Percentiles rank a stretch among this genome's conserved stretches.
Conservation (phyloP, 2,797 vertebrate species). For the Sebastes oblongus region DNA sequence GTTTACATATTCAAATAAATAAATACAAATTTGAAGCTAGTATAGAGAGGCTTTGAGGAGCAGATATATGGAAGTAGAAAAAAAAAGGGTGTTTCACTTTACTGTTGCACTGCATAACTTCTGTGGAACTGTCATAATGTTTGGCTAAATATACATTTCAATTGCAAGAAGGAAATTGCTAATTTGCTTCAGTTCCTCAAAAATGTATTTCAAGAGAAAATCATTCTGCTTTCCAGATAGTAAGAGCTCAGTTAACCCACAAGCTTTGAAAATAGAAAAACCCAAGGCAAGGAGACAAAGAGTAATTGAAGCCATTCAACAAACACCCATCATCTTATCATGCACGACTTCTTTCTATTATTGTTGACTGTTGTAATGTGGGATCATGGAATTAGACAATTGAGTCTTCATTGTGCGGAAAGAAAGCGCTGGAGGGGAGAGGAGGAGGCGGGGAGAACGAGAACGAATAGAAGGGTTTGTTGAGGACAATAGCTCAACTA, state of each 20-base stretch:
- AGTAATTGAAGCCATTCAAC: not conserved
- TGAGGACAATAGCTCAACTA: conserved; percentile 64
- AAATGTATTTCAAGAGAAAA: not conserved
- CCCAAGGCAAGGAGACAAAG: not conserved
- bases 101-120: not conserved
- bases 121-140: not conserved
- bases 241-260: not conserved
- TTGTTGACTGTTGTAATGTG: conserved; percentile 59
- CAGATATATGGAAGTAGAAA: not conserved
- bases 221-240: not conserved
- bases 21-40: not conserved
- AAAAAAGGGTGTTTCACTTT: not conserved
- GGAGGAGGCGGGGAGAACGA: not conserved
- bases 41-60: not conserved
- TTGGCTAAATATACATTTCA: not conserved
- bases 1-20: not conserved
- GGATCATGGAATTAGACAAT: conserved; percentile 55
- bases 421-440: not conserved
- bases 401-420: conserved; percentile 53
- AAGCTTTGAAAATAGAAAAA: not conserved
- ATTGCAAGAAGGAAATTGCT: not conserved
- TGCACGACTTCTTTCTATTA: conserved; percentile 23
- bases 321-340: conserved; percentile 23
- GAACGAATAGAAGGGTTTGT: conserved; percentile 46
- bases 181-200: not conserved